phyloP scores from a whole-genome alignment of 2,888 invertebrate genomes.

The Ornithoptera priamus region DNA sequence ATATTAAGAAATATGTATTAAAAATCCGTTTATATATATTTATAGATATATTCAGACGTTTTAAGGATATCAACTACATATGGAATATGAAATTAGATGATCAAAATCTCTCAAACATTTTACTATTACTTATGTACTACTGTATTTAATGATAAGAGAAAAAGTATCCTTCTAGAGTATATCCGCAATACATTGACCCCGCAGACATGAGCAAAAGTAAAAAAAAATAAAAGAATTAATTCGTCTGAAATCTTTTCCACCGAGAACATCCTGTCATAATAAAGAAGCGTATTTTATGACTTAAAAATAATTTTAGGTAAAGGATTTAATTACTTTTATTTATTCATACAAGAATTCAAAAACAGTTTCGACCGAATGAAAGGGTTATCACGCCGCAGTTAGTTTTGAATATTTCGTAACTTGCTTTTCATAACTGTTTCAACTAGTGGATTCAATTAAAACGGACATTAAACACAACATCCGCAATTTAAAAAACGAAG shows the following conservation, averaged over 20 bases:
- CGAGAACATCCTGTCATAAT: background rate
- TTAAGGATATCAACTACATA: background rate
- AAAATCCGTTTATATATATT: no score
- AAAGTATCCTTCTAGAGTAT: background rate
- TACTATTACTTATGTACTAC: background rate
- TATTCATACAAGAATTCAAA: background rate
- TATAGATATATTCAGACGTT: no score
- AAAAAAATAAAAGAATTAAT: background rate
- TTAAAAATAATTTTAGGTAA: no score
- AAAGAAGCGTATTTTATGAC: no score
- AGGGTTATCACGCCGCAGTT: slow-evolving; percentile 1
- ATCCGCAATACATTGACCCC: background rate
- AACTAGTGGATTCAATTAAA: slow-evolving; percentile 7
- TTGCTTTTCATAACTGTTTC: slow-evolving; percentile 4
- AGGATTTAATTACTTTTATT: background rate
- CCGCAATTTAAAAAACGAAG: background rate
- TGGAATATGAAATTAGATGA: background rate
- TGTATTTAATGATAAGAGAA: background rate
- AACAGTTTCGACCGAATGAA: background rate
- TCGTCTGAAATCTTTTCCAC: background rate
- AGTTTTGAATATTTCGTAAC: slow-evolving; percentile 2
- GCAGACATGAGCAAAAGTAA: background rate
- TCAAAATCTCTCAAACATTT: background rate
- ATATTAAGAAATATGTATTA: no score
- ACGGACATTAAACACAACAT: slow-evolving; percentile 4